Evolutionary conservation across 1,140 invertebrate species (phyloP).

Genomic region (Monomorium pharaonis): DNA sequence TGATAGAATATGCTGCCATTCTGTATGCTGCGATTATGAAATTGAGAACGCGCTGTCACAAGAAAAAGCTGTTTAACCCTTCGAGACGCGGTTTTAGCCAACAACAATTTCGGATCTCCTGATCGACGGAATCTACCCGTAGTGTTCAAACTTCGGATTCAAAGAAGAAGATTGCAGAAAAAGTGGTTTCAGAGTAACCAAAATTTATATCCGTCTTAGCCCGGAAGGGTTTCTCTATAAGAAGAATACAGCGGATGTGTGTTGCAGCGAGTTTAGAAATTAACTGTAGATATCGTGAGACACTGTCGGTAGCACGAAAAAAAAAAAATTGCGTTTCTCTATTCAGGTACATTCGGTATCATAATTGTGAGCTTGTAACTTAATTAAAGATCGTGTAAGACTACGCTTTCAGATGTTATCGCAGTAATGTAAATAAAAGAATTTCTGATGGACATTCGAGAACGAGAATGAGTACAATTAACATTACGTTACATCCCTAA

Average conservation of each 20-base stretch:
- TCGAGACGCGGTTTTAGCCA: neutral
- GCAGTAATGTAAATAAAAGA: constrained; percentile 75
- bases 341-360: constrained; percentile 57
- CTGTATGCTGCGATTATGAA: neutral
- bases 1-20: neutral
- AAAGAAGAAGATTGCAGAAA: neutral
- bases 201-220: neutral
- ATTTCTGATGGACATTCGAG: constrained; percentile 66
- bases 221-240: constrained; percentile 10
- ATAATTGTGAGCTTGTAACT: constrained; percentile 73
- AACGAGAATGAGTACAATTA: constrained; percentile 20
- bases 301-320: constrained; percentile 31
- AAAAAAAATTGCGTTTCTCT: constrained; percentile 60
- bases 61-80: constrained; percentile 26
- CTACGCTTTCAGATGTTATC: constrained; percentile 74
- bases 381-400: constrained; percentile 68
- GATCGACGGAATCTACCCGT: neutral
- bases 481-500: neutral
- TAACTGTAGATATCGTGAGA: constrained; percentile 43
- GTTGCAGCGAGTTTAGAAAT: constrained; percentile 31
- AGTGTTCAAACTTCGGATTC: neutral
- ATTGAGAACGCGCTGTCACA: constrained; percentile 19
- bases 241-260: constrained; percentile 25
- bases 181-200: constrained; percentile 3
- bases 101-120: constrained; percentile 4